Percentiles rank a stretch among this genome's conserved stretches.
phyloP scores from a whole-genome alignment of 2,113 vertebrate genomes.

The Varanus komodoensis region DNA sequence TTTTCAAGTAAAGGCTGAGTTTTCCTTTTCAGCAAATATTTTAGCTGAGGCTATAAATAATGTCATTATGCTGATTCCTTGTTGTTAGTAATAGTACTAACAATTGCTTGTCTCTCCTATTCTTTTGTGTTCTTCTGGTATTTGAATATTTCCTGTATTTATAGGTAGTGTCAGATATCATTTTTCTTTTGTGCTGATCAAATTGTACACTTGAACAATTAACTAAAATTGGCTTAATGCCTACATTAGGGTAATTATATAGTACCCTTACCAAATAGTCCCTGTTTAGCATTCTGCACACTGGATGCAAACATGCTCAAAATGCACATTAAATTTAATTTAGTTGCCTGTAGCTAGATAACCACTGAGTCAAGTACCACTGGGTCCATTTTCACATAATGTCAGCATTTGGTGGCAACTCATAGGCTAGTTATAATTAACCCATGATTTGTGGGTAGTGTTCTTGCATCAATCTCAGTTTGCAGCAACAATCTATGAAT shows the following conservation, averaged over 20 bases:
- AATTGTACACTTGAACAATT: slow-evolving; percentile 51
- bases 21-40: slow-evolving; percentile 62
- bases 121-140: slow-evolving; percentile 68
- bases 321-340: not conserved
- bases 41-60: slow-evolving; percentile 79
- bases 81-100: slow-evolving; percentile 65
- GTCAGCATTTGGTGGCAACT: too few relatives aligned
- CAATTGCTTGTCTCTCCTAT: slow-evolving; percentile 62
- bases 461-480: too few relatives aligned
- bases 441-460: too few relatives aligned
- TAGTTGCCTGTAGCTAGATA: not conserved
- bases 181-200: slow-evolving; percentile 40
- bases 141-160: slow-evolving; percentile 53
- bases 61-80: slow-evolving; percentile 74
- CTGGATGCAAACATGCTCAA: not conserved
- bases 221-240: slow-evolving; percentile 47
- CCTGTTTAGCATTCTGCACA: slow-evolving; percentile 22
- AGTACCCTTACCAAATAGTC: slow-evolving; percentile 36
- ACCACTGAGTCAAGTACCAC: not conserved
- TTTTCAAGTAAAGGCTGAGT: slow-evolving; percentile 60
- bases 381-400: too few relatives aligned
- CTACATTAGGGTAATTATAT: slow-evolving; percentile 33
- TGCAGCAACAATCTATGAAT: too few relatives aligned
- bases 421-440: too few relatives aligned
- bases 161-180: slow-evolving; percentile 61